phyloP scores from a whole-genome alignment of 2,113 vertebrate genomes.

The Sebastes schlegelii region DNA sequence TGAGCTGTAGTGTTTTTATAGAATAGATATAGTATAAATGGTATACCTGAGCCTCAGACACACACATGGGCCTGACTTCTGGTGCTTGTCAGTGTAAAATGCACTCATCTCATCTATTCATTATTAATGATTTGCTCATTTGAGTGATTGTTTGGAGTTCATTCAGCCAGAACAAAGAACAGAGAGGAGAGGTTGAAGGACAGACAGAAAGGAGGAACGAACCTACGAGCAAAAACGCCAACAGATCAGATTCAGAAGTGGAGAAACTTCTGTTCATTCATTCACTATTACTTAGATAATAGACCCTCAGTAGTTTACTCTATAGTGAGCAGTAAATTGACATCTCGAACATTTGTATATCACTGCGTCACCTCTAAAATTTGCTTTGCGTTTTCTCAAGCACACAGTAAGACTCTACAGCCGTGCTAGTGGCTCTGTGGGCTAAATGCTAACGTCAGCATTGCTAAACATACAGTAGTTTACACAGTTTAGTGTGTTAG shows the following conservation, averaged over 20 bases:
- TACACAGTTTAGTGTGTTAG: background rate
- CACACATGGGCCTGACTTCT: background rate
- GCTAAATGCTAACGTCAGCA: background rate
- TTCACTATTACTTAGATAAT: background rate
- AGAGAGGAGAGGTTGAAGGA: slow-evolving; percentile 32
- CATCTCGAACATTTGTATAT: background rate
- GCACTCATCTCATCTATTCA: slow-evolving; percentile 40
- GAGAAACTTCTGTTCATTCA: background rate
- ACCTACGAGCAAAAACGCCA: background rate
- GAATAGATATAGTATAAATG: background rate
- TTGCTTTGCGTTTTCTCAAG: too few species aligned
- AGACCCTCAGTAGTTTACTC: background rate
- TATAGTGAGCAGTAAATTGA: background rate
- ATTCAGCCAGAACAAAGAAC: slow-evolving; percentile 32
- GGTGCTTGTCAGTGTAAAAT: slow-evolving; percentile 13
- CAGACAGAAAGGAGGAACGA: background rate
- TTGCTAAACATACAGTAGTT: background rate
- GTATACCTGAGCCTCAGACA: background rate
- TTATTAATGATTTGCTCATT: slow-evolving; percentile 59
- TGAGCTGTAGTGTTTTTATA: background rate
- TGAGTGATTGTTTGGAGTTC: slow-evolving; percentile 43
- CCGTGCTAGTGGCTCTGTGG: background rate
- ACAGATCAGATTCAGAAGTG: background rate
- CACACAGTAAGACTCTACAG: too few species aligned
- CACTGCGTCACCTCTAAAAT: background rate